Base-by-base conservation (phyloP, 2,888 invertebrate species). In the Hydrotaea diabolus region DNA sequence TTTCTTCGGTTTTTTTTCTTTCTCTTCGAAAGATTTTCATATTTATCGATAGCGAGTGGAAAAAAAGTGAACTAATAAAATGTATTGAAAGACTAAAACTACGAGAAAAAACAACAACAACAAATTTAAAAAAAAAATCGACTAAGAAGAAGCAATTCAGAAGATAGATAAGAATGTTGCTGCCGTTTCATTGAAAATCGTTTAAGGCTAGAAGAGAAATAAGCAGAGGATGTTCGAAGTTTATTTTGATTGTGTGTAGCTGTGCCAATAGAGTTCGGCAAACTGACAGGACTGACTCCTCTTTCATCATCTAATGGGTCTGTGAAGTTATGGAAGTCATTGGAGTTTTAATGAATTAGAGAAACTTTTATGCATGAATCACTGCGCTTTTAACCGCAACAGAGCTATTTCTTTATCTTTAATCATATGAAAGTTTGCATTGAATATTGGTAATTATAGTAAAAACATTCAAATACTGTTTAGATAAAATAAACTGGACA, bases 41-140 rank as follows among this genome's bases (percentile, higher is more conserved):
- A 66, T 66, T 66, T 66, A 66, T 66, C 66, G 66, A 43, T 39
- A 23, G 59, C 39, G 11, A 36, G 13, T 1, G 3, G 23, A 69
- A 39, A 46, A 69, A 69, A 69, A 69, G 0, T n/a, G 21, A 66
- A 69, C 69, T 69, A 69, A 69, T 69, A 69, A 69, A 69, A 69
- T 69, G 46, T 69, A 69, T 69, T 69, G 69, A 69, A 69, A 69
- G 13, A 59, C 59, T 49, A 49, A 49, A 49, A 49, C 49, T 62
- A 62, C n/a, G 13, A 21, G 0, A 57, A 36, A 36, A 13, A 59
- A 23, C 23, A 62, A 19, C 31, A 31, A 46, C 46, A 19, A 69
- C 13, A 46, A 69, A 21, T 69, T 69, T 46, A 69, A 69, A 11
- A 23, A n/a, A n/a, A 46, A 66, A 21, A 39, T 66, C 66, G 9